phyloP scores from a whole-genome alignment of 2,797 vertebrate genomes.

The Scolopax rusticola region DNA sequence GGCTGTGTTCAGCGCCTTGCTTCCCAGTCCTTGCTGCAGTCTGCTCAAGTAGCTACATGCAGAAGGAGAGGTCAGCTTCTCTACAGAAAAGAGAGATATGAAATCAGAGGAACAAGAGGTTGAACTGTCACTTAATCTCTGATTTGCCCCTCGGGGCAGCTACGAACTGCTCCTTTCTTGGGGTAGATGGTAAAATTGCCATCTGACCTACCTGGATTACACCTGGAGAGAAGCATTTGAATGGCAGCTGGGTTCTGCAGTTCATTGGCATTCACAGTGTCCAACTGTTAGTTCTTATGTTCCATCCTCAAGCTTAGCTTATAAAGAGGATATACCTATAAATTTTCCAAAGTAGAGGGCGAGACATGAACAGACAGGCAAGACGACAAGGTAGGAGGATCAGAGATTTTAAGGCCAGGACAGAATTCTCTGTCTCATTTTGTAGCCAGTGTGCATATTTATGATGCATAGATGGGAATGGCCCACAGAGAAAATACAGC shows the following conservation, averaged over 20 bases:
- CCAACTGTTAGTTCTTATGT: not conserved
- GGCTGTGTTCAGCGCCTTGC: not conserved
- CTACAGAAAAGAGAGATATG: not conserved
- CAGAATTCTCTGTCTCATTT: not conserved
- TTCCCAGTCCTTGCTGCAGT: not conserved
- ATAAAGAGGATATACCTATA: not conserved
- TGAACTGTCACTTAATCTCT: not conserved
- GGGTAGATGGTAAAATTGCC: not conserved
- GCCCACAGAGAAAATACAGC: not conserved
- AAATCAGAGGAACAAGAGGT: not conserved
- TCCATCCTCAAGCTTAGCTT: not conserved
- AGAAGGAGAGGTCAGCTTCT: not conserved
- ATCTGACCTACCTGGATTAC: not conserved
- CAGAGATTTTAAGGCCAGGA: constrained; percentile 4
- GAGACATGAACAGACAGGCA: not conserved
- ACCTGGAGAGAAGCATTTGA: not conserved
- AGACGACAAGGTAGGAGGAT: not conserved
- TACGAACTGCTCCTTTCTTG: not conserved
- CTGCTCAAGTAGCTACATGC: not conserved
- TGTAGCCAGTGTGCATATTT: not conserved
- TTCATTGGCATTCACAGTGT: not conserved
- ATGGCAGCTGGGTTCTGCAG: not conserved
- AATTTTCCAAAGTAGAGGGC: not conserved
- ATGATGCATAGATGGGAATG: not conserved
- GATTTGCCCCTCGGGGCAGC: not conserved